Evolutionary conservation across 2,113 vertebrate species (phyloP), one percentile per base, ranked within the genome.

Genomic region (Hippopotamus amphibius): DNA sequence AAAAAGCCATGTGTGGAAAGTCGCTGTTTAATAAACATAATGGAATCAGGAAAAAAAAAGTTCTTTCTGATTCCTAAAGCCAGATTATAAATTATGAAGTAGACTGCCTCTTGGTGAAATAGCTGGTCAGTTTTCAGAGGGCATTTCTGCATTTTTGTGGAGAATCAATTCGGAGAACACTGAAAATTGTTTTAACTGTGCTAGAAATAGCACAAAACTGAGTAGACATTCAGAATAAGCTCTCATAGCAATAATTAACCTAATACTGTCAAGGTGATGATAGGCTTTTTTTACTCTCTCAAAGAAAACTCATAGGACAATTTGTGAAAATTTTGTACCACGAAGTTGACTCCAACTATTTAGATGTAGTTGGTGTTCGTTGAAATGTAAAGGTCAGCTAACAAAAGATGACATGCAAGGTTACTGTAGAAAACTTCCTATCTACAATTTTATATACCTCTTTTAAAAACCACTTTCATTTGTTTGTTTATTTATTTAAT

Each of bases 261-360:
- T 48, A 37, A 28, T 57, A 53, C 7, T 72, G 17, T 93, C 72
- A 87, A 14, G 4, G n/a, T 55, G 26, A 57, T 46, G n/a, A 30
- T 12, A 68, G 5, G 19, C 17, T 77, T 50, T 87, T 87, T 84
- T 68, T 30, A 74, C 30, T 71, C 69, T 10, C 65, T 94, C 30
- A 87, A 12, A 89, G 53, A 92, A 92, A 97, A 80, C 6, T 76
- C 33, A 21, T 6, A 61, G n/a, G 14, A 77, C 50, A 55, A 24
- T 55, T 63, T 72, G 65, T 84, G 43, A 84, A 84, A 87, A 89
- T 57, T 82, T 33, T 50, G 6, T 72, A 19, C 15, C 69, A 33
- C 79, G 50, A 66, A 95, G 33, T 79, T 95, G 30, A 59, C 37
- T 84, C 26, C 10, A 66, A 57, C 55, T 96, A 69, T 68, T 81